Evolutionary conservation across 2,888 invertebrate species (phyloP), one percentile per base, ranked within the genome.

Genomic region (Atherix ibis): DNA sequence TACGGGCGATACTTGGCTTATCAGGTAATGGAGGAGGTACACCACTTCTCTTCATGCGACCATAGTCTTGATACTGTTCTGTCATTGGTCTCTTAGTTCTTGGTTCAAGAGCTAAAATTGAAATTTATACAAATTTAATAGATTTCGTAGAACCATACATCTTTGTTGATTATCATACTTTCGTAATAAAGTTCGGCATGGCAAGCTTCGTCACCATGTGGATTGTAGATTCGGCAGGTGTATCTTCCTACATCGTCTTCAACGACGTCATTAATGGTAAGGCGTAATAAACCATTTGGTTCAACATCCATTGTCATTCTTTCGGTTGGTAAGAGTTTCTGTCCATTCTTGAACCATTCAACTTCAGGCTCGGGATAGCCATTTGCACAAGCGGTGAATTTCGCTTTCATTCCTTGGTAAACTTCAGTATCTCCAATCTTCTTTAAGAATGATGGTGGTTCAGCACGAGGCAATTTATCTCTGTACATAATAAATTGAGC

Each of bases 301-400:
- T 89, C 88, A 38, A 74, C 72, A 52, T 89, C 87, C 64, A 88
- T 79, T 42, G 73, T 69, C 46, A 87, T 76, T 15, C 88, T 72
- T 42, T 84, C 83, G 31, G 81, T 77, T 1, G 85, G 82, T 65
- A 79, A 82, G 9, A 89, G 49, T 52, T 76, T 72, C 48, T 78
- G 72, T 43, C 77, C 77, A 59, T 84, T 77, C 48, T 82, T 74
- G 64, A 74, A 87, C 81, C 81, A 82, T 40, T 88, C 85, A 31
- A 81, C 84, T 37, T 81, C 82, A 0, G 89, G 89, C 36, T 87
- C 87, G 0, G 91, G 91, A 37, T 70, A 69, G 37, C 91, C 91
- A 30, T 80, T 76, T 31, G 81, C 78, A 55, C 89, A 89, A 35
- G 89, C 89, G n/a, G 88, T 91, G 58, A 91, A 88, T 62, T 87